Conservation (phyloP, 2,113 vertebrate species). For the Rana temporaria region DNA sequence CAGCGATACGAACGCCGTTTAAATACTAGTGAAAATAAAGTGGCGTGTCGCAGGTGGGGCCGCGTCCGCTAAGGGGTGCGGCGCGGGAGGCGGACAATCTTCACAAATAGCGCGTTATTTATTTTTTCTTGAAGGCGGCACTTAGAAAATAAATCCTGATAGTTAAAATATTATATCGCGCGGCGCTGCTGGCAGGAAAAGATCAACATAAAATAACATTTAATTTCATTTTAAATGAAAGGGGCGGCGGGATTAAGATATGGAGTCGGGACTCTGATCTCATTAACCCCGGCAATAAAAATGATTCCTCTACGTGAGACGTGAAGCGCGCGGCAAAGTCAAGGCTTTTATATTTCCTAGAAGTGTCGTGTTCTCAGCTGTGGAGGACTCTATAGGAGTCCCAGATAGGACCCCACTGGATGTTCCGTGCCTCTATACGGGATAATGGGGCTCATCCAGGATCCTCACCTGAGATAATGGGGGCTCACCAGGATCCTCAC, state of each 20-base stretch:
- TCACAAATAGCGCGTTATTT: not conserved
- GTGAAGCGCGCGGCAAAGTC: not conserved
- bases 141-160: constrained; percentile 32
- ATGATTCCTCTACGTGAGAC: not conserved
- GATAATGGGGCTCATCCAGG: no score
- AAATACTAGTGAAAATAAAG: constrained; percentile 21
- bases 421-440: no score
- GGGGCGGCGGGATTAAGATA: constrained; percentile 37
- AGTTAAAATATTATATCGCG: not conserved
- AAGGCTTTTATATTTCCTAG: constrained; percentile 4
- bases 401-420: no score
- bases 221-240: constrained; percentile 51
- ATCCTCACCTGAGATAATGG: no score
- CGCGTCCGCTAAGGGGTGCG: not conserved
- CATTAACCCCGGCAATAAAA: constrained; percentile 50
- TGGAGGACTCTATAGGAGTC: no score
- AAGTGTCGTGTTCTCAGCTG: not conserved
- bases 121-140: not conserved
- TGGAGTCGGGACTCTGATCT: constrained; percentile 39
- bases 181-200: constrained; percentile 11
- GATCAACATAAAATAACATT: constrained; percentile 29
- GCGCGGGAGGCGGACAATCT: not conserved
- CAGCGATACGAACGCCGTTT: not conserved
- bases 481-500: no score
- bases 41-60: not conserved